Base-by-base conservation (phyloP, 2,797 vertebrate species). In the Chloroceryle inda region DNA sequence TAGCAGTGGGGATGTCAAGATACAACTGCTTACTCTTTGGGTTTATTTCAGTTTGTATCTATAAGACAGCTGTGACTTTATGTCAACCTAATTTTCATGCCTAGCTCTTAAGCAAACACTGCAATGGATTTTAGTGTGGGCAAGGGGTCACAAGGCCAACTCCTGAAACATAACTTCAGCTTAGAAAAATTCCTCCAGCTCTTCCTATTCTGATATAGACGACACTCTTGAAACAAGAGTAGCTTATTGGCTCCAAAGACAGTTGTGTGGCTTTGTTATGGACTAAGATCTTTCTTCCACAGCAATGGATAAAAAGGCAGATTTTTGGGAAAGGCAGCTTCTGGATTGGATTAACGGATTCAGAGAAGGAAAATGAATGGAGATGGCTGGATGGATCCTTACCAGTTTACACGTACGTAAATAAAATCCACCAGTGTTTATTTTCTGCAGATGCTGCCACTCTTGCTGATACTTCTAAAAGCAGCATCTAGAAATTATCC, bases 271-370 rank as follows among this genome's bases (percentile, higher is more conserved):
- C 10, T 37, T 64, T 63, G n/a, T 94, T 94, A 85, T 33, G 64
- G 37, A 93, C 52, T 90, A 67, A 79, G 29, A 56, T 77, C 44
- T 97, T 96, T 97, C 82, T 95, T 92, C 88, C 77, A 80, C 97
- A 99, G 99, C 98, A 98, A 98, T 99, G 99, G 99, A 97, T 99
- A 84, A 98, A 98, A 97, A 98, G 97, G 79, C 98, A 99, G 92
- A 98, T 97, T 13, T 40, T 88, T 18, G 98, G 98, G 56, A 99
- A 98, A 96, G 98, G 99, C 26, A 99, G 98, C 96, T 99, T 99
- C 97, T 99, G 99, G 99, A 99, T 99, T 69, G 99, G 99, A 71
- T 98, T 99, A 92, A 99, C 99, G 0, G 99, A 99, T 96, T 97
- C 58, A 29, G 97, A 97, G 59, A 97, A 98, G 53, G 99, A 99